A percentile compares a stretch with the other conserved stretches of the same genome.
Evolutionary conservation across 2,113 vertebrate genomes (phyloP).

Genomic region (Otolemur garnettii): DNA sequence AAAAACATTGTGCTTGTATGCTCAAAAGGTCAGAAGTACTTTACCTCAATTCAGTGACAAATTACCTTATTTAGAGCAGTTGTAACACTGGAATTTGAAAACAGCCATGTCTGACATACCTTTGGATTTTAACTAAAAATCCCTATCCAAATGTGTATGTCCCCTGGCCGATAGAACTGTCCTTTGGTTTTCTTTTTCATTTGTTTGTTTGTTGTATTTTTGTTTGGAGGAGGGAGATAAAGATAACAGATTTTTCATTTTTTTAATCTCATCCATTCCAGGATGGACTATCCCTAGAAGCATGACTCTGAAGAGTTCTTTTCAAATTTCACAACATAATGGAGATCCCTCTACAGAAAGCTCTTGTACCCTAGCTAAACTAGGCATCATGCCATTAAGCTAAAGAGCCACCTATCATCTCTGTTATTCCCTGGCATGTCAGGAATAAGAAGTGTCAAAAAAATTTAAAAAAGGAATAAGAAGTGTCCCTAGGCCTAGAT

Average conservation of each 20-base stretch:
- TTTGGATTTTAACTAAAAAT: constrained; percentile 68
- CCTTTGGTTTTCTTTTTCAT: neutral
- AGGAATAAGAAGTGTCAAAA: neutral
- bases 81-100: constrained; percentile 72
- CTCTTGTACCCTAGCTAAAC: neutral
- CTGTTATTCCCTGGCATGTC: neutral
- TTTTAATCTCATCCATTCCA: constrained; percentile 54
- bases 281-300: constrained; percentile 65
- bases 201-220: neutral
- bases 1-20: constrained; percentile 22
- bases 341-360: neutral
- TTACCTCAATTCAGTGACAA: constrained; percentile 80
- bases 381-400: neutral
- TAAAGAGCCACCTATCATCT: neutral
- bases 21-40: constrained; percentile 76
- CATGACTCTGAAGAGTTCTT: constrained; percentile 49
- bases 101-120: neutral
- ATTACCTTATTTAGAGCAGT: constrained; percentile 79
- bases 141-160: neutral
- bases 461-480: no score
- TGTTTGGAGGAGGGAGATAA: neutral
- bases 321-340: constrained; percentile 76
- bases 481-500: neutral
- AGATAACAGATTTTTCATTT: constrained; percentile 40
- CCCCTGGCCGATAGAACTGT: neutral